These are phyloP conservation scores for Augochlora pura DNA, from an alignment of 1,140 invertebrate species.

Conservation along the genomic window DNA sequence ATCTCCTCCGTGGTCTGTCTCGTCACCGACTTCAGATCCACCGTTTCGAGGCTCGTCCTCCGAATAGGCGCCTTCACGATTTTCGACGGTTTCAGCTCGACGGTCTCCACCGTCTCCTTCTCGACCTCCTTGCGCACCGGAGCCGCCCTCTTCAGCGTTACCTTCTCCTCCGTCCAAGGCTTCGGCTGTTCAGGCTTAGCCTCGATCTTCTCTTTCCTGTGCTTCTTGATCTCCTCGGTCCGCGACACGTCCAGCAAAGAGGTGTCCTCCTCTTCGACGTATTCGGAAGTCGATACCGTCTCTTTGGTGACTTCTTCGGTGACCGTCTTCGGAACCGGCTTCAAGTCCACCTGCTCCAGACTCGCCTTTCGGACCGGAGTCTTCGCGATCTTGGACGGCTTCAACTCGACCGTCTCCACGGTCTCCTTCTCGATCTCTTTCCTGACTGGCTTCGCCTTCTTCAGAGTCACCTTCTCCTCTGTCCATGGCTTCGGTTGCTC, in stretches of 20 bases:
- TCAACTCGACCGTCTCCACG: slow-evolving; percentile 57
- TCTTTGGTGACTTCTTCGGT: slow-evolving; percentile 17
- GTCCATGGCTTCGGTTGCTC: slow-evolving; percentile 74
- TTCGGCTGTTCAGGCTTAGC: slow-evolving; percentile 72
- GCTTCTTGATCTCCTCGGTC: slow-evolving; percentile 41
- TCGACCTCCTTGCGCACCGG: slow-evolving; percentile 72
- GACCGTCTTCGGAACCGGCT: slow-evolving; percentile 48
- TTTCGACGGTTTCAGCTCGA: slow-evolving; percentile 79
- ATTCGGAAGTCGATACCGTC: slow-evolving; percentile 27
- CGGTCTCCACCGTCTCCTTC: slow-evolving; percentile 75
- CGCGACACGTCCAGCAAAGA: slow-evolving; percentile 49
- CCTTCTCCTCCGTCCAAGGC: slow-evolving; percentile 81
- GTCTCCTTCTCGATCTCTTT: slow-evolving; percentile 67
- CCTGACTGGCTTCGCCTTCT: slow-evolving; percentile 58
- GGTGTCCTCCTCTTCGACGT: slow-evolving; percentile 54
- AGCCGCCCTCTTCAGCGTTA: slow-evolving; percentile 71
- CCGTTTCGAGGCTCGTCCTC: slow-evolving; percentile 74
- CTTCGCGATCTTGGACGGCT: slow-evolving; percentile 71
- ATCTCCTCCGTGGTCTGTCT: slow-evolving; percentile 70
- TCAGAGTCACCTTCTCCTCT: slow-evolving; percentile 72
- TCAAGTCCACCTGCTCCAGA: slow-evolving; percentile 60
- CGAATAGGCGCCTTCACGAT: slow-evolving; percentile 66
- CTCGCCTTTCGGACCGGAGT: slow-evolving; percentile 66
- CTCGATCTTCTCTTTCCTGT: slow-evolving; percentile 58
- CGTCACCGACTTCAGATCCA: slow-evolving; percentile 68